Evolutionary conservation across 2,888 invertebrate species (phyloP), one percentile per base, ranked within the genome.

Genomic region (Synergus laeviventris): DNA sequence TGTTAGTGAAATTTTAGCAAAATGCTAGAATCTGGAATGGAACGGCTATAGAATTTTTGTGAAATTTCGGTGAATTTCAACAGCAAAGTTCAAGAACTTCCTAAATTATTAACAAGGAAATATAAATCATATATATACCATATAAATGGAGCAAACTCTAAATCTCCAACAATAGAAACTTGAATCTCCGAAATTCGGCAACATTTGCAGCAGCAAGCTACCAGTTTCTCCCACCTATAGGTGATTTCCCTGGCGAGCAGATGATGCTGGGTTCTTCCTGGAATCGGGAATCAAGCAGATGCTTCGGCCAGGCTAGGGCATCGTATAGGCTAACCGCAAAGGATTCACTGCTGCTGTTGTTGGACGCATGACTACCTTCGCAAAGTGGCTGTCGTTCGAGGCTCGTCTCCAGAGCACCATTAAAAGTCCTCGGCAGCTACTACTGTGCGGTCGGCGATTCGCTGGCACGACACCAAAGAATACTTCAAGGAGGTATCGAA

Each of bases 341-440:
- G 66, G 66, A 66, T 42, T 24, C 45, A 24, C 66, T 66, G 45
- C 24, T 66, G 66, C 64, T 64, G 42, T 45, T 66, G 39, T 39
- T 66, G 70, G 56, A 83, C 82, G 84, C 83, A 85, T 81, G 83
- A 83, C 82, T 84, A 83, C 80, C 81, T 77, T 80, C 79, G 78
- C 79, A 84, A 84, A 85, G 84, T 85, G 83, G 81, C 76, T 77
- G 78, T 79, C 81, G 75, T 81, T 81, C 77, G 79, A 73, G 38
- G 36, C 56, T 62, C 62, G 66, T 66, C 66, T 66, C 66, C 42
- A 21, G 66, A 45, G 66, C 66, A 42, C 42, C 66, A 66, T 66
- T 66, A 66, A 66, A 66, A 66, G 42, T 66, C 66, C 66, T 45
- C 14, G 24, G 66, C 24, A 8, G 66, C 66, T 66, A 45, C 66